Base-by-base conservation (phyloP, 2,888 invertebrate species). In the Rambutsinella grinnellia region DNA sequence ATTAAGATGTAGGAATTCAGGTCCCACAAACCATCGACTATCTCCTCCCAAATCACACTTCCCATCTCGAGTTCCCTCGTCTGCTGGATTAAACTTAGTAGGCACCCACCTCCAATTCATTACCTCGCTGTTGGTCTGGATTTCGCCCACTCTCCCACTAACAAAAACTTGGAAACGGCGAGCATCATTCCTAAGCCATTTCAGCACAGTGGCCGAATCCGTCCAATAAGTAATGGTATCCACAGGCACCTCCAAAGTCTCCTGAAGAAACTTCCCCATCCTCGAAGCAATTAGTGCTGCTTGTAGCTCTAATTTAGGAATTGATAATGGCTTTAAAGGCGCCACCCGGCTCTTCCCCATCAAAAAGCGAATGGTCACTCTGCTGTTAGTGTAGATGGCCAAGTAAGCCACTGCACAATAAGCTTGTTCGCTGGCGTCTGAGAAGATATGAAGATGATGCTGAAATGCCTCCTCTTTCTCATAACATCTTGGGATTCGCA, bases 21-120 rank as follows among this genome's bases (percentile, higher is more conserved):
- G 81, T 10, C 82, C 82, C 6, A 1, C 19, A 6, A 82, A 28
- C 82, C 81, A 83, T 17, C 81, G 53, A 17, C 61, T 56, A n/a
- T 53, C 1, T 0, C 44, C 0, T 0, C 21, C 46, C 13, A 76
- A 17, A 15, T 74, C 62, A n/a, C 24, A 5, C 0, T 19, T 36
- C 2, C 2, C 19, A 10, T 19, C 49, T 17, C 76, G 21, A 1
- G 81, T 82, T 8, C 74, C 79, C 17, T 80, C 79, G 36, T 82
- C 81, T 0, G 82, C 79, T 0, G 78, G 79, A 24, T 82, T 83
- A 2, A 62, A 19, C 27, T 58, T 28, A 0, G 81, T 72, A 2
- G 79, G 77, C 5, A 81, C 62, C 61, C 79, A 81, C 3, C 57
- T 51, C 83, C 84, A 84, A 3, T 66, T 19, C 0, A 15, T 21